Evolutionary conservation across 1,140 invertebrate genomes (phyloP).

Genomic region (Agrypnia vestita): DNA sequence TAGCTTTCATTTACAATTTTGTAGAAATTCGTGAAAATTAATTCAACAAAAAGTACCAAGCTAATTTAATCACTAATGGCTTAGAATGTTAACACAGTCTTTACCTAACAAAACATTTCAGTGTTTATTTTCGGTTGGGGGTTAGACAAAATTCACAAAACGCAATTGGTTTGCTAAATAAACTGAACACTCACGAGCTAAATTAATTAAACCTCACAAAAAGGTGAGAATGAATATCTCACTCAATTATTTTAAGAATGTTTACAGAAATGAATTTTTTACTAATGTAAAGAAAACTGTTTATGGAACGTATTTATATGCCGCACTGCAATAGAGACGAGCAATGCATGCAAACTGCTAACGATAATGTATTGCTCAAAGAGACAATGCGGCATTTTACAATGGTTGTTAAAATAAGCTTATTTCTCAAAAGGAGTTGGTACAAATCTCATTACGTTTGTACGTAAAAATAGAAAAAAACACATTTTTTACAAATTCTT

Average conservation of each 20-base stretch:
- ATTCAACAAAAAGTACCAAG: too few relatives aligned
- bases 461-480: not conserved
- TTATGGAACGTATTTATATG: not conserved
- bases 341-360: constrained; percentile 25
- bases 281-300: not conserved
- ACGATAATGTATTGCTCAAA: constrained; percentile 8
- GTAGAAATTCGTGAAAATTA: too few relatives aligned
- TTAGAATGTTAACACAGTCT: constrained; percentile 2
- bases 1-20: too few relatives aligned
- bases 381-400: not conserved
- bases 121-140: constrained; percentile 14
- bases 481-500: not conserved
- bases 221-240: not conserved
- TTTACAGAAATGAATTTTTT: not conserved
- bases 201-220: not conserved
- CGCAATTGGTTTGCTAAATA: not conserved
- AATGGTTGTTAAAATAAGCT: not conserved
- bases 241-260: too few relatives aligned
- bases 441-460: not conserved
- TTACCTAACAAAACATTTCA: not conserved
- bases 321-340: constrained; percentile 10
- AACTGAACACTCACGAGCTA: not conserved
- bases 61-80: not conserved
- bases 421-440: not conserved
- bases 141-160: constrained; percentile 17